phyloP scores from a whole-genome alignment of 2,113 vertebrate species.

The Cervus canadensis region DNA sequence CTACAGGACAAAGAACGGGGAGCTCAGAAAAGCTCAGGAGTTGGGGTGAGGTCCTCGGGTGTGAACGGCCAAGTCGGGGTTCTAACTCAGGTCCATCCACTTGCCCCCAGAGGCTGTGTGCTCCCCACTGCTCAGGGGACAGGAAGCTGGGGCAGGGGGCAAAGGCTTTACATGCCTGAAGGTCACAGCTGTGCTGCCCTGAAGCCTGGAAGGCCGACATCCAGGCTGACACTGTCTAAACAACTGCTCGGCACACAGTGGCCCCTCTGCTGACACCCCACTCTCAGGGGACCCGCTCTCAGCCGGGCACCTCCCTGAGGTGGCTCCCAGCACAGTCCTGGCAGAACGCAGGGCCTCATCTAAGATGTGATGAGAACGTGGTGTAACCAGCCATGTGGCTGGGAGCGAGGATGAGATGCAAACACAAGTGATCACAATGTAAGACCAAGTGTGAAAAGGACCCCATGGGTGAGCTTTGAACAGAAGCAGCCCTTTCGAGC shows the following conservation, averaged over 20 bases:
- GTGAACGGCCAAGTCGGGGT: background rate
- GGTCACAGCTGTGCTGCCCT: background rate
- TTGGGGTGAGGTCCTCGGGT: background rate
- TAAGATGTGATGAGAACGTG: background rate
- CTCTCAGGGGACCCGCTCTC: background rate
- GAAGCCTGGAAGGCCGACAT: background rate
- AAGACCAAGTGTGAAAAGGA: background rate
- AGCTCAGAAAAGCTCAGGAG: background rate
- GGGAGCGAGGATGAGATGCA: background rate
- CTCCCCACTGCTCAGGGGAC: rapidly evolving
- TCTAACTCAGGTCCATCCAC: background rate
- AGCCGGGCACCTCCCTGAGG: background rate
- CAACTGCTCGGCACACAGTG: background rate
- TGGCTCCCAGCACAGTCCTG: background rate
- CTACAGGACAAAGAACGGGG: background rate
- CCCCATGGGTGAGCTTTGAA: background rate
- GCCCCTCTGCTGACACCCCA: background rate
- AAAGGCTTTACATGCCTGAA: background rate
- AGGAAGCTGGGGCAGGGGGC: background rate
- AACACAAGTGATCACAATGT: background rate
- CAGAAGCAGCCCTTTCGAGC: background rate
- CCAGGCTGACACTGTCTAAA: background rate
- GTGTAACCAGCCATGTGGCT: background rate
- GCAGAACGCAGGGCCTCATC: background rate
- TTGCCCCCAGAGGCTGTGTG: background rate